Evolutionary conservation across 2,888 invertebrate genomes (phyloP), one percentile per base, ranked within the genome.

Genomic region (Melanotus villosus): DNA sequence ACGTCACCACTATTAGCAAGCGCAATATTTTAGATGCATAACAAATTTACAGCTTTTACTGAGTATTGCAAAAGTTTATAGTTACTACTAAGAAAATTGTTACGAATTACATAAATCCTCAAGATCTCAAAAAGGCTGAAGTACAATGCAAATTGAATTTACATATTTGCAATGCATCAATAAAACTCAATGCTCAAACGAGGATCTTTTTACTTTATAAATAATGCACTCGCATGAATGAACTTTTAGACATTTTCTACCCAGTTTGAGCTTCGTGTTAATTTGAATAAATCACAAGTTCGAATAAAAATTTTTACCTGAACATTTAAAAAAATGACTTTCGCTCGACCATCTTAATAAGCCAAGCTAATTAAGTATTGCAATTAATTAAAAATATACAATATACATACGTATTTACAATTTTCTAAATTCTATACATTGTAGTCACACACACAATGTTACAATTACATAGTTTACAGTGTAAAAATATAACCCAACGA

Each of bases 331-430:
- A n/a, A n/a, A 16, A 36, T 41, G 57, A 58, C 41, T 23, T 32
- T 41, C 36, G 32, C 45, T 59, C 16, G 59, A 19, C 59, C 16
- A 16, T 10, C 45, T 26, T 2, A 14, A n/a, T 7, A 57, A 52
- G 59, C 38, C 26, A 59, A 59, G 21, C 41, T 66, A 66, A 19
- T 66, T 66, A 56, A 68, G 64, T 69, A 65, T 58, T 65, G 69
- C 65, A 57, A 52, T 65, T 65, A 52, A 65, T 59, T 69, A 57
- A 58, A 45, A 64, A 68, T 68, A 52, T 63, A 68, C 50, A 57
- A 32, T 38, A 54, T 56, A 43, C 19, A 41, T 64, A 68, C 43
- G 45, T 63, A 64, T 68, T 32, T 64, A 68, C 66, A 66, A 62
- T 36, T 60, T 65, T 36, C 16, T 14, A 36, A 58, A 41, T 45